These are phyloP conservation scores for Condylura cristata DNA, from an alignment of 2,113 vertebrate species.

Conservation along the genomic window DNA sequence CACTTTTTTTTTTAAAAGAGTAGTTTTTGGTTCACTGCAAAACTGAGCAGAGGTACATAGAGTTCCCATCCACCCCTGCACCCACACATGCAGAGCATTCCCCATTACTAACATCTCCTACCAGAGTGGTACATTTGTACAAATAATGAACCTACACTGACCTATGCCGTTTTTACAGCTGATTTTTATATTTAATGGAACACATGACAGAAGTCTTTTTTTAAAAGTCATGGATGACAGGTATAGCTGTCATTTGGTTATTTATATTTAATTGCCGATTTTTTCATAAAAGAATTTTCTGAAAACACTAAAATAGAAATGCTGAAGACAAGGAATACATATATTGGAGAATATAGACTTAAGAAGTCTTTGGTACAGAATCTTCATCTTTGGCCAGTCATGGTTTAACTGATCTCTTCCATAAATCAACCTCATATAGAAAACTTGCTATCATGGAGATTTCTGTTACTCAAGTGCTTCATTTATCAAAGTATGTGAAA, in stretches of 20 bases:
- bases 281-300: conserved; percentile 21
- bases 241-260: background rate
- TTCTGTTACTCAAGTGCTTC: background rate
- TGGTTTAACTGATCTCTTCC: background rate
- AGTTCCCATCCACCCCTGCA: too few relatives aligned
- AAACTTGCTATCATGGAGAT: background rate
- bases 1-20: background rate
- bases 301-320: background rate
- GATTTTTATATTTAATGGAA: background rate
- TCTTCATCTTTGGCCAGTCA: background rate
- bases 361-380: background rate
- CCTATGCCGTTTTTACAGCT: background rate
- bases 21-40: background rate
- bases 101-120: background rate
- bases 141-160: background rate
- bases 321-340: background rate
- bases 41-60: background rate
- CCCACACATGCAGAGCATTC: background rate
- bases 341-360: fast-evolving
- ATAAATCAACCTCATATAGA: background rate
- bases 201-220: background rate
- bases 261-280: conserved; percentile 39
- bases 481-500: background rate
- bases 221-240: background rate
- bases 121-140: background rate